These are phyloP conservation scores for Otis tarda DNA, from an alignment of 2,113 vertebrate genomes.

Conservation along the genomic window DNA sequence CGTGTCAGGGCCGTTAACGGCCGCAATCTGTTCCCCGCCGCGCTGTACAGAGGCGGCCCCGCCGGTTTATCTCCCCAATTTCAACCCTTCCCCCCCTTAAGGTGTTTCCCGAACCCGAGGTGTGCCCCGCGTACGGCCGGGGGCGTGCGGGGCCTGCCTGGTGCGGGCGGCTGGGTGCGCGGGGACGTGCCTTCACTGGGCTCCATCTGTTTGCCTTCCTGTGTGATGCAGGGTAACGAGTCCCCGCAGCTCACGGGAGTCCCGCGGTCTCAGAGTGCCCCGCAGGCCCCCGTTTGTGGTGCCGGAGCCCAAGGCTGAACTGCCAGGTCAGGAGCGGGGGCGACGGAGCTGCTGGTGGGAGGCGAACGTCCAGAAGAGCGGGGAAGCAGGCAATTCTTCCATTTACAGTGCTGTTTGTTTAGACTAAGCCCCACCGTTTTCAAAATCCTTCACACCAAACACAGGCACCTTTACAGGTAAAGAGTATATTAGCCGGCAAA, in stretches of 20 bases:
- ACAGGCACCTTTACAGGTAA: background rate
- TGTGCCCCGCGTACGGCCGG: background rate
- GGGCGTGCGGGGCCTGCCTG: no score
- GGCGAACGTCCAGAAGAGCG: background rate
- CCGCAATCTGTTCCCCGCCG: fast-evolving
- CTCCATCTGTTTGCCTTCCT: fast-evolving
- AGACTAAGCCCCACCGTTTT: background rate
- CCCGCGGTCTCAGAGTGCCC: fast-evolving
- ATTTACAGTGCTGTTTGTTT: background rate
- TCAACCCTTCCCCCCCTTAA: background rate
- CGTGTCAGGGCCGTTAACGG: no score
- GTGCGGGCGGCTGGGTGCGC: background rate
- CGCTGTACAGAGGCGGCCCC: background rate
- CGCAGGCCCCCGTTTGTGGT: background rate
- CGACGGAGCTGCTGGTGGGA: background rate
- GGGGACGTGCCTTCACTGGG: fast-evolving
- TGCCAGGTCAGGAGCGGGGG: background rate
- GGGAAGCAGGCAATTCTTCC: background rate
- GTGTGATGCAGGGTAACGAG: fast-evolving
- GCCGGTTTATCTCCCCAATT: background rate
- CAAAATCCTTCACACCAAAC: background rate
- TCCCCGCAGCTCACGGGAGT: fast-evolving
- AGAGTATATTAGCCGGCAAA: background rate
- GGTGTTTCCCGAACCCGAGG: background rate
- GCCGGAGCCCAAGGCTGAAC: background rate